Base-by-base conservation (phyloP, 2,888 invertebrate genomes). In the Tillus elongatus region DNA sequence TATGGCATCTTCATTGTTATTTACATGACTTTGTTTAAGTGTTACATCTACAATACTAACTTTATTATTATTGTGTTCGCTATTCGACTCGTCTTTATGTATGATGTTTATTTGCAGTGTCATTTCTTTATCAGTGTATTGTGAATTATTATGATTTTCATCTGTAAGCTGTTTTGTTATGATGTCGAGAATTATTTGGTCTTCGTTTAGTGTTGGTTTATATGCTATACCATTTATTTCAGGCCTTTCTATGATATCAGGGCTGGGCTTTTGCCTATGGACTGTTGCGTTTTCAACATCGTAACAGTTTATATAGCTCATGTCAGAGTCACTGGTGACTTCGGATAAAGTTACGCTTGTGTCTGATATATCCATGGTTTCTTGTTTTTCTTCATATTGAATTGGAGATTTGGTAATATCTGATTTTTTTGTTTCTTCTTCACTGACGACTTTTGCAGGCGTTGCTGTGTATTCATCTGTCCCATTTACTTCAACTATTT, bases 291-390 rank as follows among this genome's bases (percentile, higher is more conserved):
- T 60, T 45, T 57, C 54, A n/a, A 64, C 53, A 45, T 66, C 61
- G 39, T 66, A 66, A 34, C 51, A 57, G 33, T 64, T 56, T 30
- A 63, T 53, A 31, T 58, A 56, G 44, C 64, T 64, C 39, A 57
- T 43, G 43, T 66, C 66, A 3, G 64, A 64, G 49, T 64, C 64
- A 28, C 63, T 64, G 4, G 64, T 63, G n/a, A 61, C 35, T 40
- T 57, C 60, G 2, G 53, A 41, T 10, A 35, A 37, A 8, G 24
- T 19, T 6, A n/a, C 24, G 6, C n/a, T n/a, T n/a, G n/a, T n/a
- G 24, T 19, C 24, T 8, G 24, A 19, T 19, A n/a, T n/a, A n/a
- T n/a, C n/a, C n/a, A n/a, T n/a, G n/a, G n/a, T n/a, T n/a, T n/a
- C n/a, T n/a, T n/a, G n/a, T n/a, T n/a, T n/a, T n/a, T n/a, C n/a